These are phyloP conservation scores for Zelostemma sp. DNA, from an alignment of 1,140 invertebrate species.

Conservation along the genomic window DNA sequence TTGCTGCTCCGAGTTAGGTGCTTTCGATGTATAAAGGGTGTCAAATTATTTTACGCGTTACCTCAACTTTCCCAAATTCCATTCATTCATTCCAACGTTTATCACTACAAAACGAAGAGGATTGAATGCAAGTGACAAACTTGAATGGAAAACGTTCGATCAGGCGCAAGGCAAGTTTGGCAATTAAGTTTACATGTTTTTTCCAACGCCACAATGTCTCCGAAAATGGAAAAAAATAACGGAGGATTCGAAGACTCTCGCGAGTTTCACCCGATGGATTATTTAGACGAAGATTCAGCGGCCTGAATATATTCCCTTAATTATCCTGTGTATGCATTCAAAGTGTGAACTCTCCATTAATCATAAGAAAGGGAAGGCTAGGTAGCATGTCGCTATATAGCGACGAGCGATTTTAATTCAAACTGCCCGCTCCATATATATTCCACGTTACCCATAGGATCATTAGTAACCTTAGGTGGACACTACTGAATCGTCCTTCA, in stretches of 20 bases:
- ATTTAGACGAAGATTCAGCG: conserved; percentile 67
- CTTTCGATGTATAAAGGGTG: conserved; percentile 43
- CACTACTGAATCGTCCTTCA: conserved; percentile 68
- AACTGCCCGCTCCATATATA: conserved; percentile 66
- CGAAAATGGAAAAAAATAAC: too few relatives aligned
- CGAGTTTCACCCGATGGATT: conserved; percentile 65
- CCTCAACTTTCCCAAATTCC: not conserved
- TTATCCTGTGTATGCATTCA: conserved; percentile 71
- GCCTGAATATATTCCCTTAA: conserved; percentile 70
- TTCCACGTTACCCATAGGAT: conserved; percentile 62
- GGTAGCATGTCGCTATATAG: conserved; percentile 49
- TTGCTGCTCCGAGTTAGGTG: conserved; percentile 43
- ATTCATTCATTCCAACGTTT: not conserved
- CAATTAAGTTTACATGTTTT: too few relatives aligned
- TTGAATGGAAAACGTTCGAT: too few relatives aligned
- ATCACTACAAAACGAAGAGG: too few relatives aligned
- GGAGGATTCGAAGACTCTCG: too few relatives aligned
- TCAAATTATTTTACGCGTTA: conserved; percentile 13
- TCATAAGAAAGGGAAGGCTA: conserved; percentile 67
- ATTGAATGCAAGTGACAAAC: not conserved
- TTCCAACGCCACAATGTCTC: too few relatives aligned
- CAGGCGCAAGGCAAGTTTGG: too few relatives aligned
- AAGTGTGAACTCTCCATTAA: conserved; percentile 72
- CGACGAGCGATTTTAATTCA: conserved; percentile 68
- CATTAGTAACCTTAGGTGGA: conserved; percentile 70